Percentiles rank a stretch among this genome's conserved stretches.
Conservation (phyloP, 2,888 invertebrate genomes). For the Odontomyia ornata region DNA sequence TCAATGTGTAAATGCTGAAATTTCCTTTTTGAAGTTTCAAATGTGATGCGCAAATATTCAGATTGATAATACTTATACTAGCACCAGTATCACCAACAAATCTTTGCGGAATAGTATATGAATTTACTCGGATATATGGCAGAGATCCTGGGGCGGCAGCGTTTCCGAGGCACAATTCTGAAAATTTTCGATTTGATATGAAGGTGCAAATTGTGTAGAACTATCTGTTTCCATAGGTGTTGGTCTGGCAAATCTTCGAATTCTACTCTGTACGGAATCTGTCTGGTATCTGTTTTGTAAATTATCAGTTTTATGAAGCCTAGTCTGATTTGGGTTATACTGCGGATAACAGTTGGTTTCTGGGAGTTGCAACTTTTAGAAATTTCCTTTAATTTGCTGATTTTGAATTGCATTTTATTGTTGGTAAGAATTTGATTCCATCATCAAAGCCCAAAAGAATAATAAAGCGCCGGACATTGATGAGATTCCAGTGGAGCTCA, state of each 20-base stretch:
- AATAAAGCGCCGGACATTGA: too few species aligned
- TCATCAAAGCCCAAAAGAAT: too few species aligned
- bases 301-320: background rate
- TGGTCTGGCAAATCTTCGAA: background rate
- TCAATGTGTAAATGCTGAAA: background rate
- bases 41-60: background rate
- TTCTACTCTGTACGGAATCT: background rate
- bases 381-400: too few species aligned
- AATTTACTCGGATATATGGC: too few species aligned
- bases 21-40: background rate
- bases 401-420: too few species aligned
- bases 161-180: background rate
- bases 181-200: background rate
- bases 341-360: too few species aligned
- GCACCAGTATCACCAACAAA: background rate
- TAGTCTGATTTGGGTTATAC: too few species aligned
- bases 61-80: background rate
- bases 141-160: too few species aligned
- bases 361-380: too few species aligned
- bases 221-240: background rate
- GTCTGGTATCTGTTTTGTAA: background rate
- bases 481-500: too few species aligned
- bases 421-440: too few species aligned
- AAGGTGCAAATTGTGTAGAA: background rate
- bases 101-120: too few species aligned